Conservation (phyloP, 2,113 vertebrate species). For the Tenebrosternarchus preto region DNA sequence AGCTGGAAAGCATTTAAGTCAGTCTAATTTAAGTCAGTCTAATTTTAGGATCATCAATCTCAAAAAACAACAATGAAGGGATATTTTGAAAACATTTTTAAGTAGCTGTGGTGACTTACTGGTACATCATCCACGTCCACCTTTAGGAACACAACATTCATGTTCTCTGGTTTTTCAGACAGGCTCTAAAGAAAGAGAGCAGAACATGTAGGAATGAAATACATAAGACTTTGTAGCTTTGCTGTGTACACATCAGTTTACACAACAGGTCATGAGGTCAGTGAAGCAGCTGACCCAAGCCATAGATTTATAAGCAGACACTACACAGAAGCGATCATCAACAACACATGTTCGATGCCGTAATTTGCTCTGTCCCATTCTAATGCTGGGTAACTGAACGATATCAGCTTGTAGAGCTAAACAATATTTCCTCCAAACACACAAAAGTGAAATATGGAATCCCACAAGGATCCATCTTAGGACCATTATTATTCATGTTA, state of each 20-base stretch:
- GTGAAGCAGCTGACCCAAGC: not conserved
- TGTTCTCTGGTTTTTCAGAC: constrained; percentile 52
- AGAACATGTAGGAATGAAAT: constrained; percentile 6
- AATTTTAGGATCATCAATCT: too few relatives aligned
- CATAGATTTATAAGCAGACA: not conserved
- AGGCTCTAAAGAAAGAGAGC: constrained; percentile 64
- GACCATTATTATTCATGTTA: too few relatives aligned
- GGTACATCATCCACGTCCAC: constrained; percentile 87
- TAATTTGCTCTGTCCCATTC: too few relatives aligned
- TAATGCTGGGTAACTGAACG: too few relatives aligned
- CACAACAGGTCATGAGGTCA: not conserved
- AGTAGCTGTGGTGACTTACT: constrained; percentile 67
- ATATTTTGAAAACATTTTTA: not conserved
- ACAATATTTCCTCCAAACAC: too few relatives aligned
- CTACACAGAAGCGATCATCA: not conserved
- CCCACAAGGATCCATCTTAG: too few relatives aligned
- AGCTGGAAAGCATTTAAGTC: too few relatives aligned
- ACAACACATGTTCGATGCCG: not conserved
- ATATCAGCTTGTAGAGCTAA: too few relatives aligned
- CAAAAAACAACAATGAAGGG: too few relatives aligned
- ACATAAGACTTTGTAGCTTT: not conserved
- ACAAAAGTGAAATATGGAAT: too few relatives aligned
- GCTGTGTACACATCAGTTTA: too few relatives aligned
- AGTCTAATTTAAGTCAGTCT: too few relatives aligned
- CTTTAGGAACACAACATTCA: constrained; percentile 84